Evolutionary conservation across 2,797 vertebrate genomes (phyloP).

Genomic region (Champsocephalus gunnari): DNA sequence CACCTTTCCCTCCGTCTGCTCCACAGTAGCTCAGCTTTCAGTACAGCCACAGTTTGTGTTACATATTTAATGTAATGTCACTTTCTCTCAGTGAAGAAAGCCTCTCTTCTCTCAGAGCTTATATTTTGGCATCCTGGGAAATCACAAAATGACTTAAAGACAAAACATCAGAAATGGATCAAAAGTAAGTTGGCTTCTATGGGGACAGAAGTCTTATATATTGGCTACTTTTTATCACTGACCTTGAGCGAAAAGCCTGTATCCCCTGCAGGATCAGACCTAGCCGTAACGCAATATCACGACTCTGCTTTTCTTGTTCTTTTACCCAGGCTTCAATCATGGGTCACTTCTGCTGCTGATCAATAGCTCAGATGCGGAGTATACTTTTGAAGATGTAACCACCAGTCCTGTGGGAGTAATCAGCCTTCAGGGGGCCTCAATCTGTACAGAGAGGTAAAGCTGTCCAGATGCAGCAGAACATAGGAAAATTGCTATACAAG

Average conservation of each 20-base stretch:
- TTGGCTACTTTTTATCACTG: neutral
- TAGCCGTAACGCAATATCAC: slow-evolving; percentile 15
- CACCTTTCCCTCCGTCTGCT: neutral
- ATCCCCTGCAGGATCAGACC: neutral
- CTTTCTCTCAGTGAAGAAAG: neutral
- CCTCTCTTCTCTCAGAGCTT: neutral
- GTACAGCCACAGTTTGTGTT: neutral
- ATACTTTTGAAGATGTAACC: slow-evolving; percentile 22
- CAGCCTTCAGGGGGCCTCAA: slow-evolving; percentile 18
- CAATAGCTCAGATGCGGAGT: slow-evolving; percentile 23
- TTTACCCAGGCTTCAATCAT: neutral
- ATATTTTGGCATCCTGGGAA: slow-evolving; percentile 18
- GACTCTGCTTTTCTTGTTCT: slow-evolving; percentile 6
- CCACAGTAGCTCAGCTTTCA: neutral
- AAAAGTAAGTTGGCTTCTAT: neutral
- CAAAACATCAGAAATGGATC: slow-evolving; percentile 1
- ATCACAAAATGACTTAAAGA: slow-evolving; percentile 1
- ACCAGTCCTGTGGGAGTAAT: slow-evolving; percentile 24
- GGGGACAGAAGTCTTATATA: slow-evolving; percentile 5
- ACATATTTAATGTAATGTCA: slow-evolving; percentile 1
- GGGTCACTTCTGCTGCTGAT: slow-evolving; percentile 11
- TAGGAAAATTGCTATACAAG: neutral
- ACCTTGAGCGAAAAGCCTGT: slow-evolving; percentile 16
- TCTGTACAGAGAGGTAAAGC: slow-evolving; percentile 17
- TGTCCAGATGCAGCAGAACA: neutral